A percentile compares a stretch with the other conserved stretches of the same genome.
phyloP scores from a whole-genome alignment of 2,888 invertebrate species.

The Drosophila diplacantha region DNA sequence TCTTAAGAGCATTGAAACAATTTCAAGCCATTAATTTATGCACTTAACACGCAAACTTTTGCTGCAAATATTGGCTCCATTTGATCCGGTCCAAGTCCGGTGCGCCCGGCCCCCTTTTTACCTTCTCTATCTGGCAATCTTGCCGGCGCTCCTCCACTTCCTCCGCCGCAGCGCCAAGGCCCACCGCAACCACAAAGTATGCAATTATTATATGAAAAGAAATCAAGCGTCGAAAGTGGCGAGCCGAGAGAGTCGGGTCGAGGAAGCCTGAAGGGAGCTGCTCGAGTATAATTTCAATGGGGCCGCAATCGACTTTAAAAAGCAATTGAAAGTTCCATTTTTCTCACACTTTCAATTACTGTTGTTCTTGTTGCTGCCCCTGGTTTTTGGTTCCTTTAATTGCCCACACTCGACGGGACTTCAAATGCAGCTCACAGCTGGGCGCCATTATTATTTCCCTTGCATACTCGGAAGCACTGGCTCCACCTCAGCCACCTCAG shows the following conservation, averaged over 20 bases:
- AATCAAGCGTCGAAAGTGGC: constrained; percentile 49
- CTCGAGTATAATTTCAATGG: constrained; percentile 55
- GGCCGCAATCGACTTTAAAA: constrained; percentile 64
- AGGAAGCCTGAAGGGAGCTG: constrained; percentile 5
- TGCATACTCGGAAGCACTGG: constrained; percentile 34
- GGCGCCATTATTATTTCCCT: constrained; percentile 55
- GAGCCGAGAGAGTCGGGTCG: background rate
- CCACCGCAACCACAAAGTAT: constrained; percentile 54
- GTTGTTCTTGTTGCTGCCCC: constrained; percentile 20
- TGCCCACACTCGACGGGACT: constrained; percentile 51
- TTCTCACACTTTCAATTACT: constrained; percentile 21
- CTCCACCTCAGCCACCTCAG: constrained; percentile 13
- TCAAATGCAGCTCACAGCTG: constrained; percentile 48
- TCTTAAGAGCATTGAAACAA: constrained; percentile 59
- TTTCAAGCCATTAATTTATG: constrained; percentile 68
- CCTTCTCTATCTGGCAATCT: constrained; percentile 8
- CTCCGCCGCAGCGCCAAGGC: background rate
- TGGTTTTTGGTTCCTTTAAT: constrained; percentile 55
- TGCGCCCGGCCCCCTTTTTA: background rate
- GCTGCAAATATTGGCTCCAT: constrained; percentile 62
- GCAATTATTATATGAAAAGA: constrained; percentile 65
- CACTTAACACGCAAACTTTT: constrained; percentile 71
- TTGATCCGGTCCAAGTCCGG: background rate
- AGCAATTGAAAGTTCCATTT: constrained; percentile 47
- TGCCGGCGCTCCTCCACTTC: constrained; percentile 9